These are phyloP conservation scores for Macquaria ambigua DNA, from an alignment of 2,113 vertebrate genomes.

Conservation along the genomic window DNA sequence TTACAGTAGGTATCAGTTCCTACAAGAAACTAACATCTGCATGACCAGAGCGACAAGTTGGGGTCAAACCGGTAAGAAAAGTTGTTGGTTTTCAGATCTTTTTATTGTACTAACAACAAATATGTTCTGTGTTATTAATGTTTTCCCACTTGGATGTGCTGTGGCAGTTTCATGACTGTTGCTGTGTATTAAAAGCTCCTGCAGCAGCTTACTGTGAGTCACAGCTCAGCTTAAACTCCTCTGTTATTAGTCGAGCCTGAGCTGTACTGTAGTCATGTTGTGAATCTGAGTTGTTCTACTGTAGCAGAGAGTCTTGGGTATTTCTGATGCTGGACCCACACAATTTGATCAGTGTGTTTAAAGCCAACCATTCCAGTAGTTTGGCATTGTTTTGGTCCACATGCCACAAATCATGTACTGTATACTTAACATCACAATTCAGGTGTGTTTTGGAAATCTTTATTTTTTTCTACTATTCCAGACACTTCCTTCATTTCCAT, in stretches of 20 bases:
- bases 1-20: constrained; percentile 35
- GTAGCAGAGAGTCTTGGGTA: background rate
- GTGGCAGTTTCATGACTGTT: constrained; percentile 13
- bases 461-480: background rate
- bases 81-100: background rate
- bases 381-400: background rate
- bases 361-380: background rate
- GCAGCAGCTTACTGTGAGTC: constrained; percentile 41
- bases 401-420: background rate
- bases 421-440: background rate
- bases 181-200: constrained; percentile 12
- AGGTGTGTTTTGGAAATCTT: background rate
- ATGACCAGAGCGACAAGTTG: background rate
- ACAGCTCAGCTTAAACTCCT: constrained; percentile 40
- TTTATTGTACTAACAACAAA: background rate
- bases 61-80: constrained; percentile 41
- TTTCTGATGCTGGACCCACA: background rate
- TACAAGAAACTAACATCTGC: background rate
- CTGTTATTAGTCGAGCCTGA: constrained; percentile 38
- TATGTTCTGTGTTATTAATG: background rate
- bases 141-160: background rate
- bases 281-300: constrained; percentile 8
- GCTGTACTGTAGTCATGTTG: constrained; percentile 13
- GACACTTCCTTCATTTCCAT: background rate
- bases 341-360: constrained; percentile 3